Conservation (phyloP, 2,113 vertebrate species). For the Dendrocopos noguchii region DNA sequence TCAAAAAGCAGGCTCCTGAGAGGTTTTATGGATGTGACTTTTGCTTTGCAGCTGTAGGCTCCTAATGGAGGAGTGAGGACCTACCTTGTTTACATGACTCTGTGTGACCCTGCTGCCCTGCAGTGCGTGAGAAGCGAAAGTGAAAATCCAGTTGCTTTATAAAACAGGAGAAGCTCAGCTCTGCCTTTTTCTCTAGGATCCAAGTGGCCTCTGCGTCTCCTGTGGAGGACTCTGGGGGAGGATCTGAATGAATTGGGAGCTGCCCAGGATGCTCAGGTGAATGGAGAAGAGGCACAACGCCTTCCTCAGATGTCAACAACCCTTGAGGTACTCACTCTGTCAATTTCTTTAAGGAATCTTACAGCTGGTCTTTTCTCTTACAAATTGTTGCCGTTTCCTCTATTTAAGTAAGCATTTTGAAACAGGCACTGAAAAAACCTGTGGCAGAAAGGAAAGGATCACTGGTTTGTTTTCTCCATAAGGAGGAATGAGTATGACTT, state of each 20-base stretch:
- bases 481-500: rapidly evolving
- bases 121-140: rapidly evolving
- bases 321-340: neutral
- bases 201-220: rapidly evolving
- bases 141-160: neutral
- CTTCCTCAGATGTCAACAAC: rapidly evolving
- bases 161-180: rapidly evolving
- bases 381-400: neutral
- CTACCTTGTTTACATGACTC: rapidly evolving
- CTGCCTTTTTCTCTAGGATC: rapidly evolving
- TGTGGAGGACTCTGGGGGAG: neutral
- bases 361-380: neutral
- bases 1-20: neutral
- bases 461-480: rapidly evolving
- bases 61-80: rapidly evolving
- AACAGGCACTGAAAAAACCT: neutral
- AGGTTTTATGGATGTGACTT: neutral
- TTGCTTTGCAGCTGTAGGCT: neutral
- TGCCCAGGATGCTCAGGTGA: neutral
- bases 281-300: neutral
- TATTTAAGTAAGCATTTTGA: neutral
- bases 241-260: neutral
- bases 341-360: neutral
- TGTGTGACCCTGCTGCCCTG: rapidly evolving
- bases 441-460: neutral